Base-by-base conservation (phyloP, 2,888 invertebrate species). In the Notodonta dromedarius region DNA sequence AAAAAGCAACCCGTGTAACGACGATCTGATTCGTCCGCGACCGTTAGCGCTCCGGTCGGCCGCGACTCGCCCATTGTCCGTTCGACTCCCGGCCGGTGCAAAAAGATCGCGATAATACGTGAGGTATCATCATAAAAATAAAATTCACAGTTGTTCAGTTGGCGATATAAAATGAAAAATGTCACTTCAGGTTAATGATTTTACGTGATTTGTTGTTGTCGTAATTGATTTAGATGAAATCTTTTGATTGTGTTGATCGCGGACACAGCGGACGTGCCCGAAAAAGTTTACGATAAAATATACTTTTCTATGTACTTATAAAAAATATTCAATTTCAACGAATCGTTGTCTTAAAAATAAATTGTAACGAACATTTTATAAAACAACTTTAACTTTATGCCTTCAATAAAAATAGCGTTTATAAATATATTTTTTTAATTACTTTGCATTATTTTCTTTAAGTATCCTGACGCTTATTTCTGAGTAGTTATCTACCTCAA, bases 1-100 rank as follows among this genome's bases (percentile, higher is more conserved):
- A 82, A 86, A 82, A 87, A 85, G 78, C 74, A 67, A 61, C 62
- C 75, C 85, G 83, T 84, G 86, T 87, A 90, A 89, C 88, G 85
- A 83, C 85, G 76, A 83, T 83, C 83, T 79, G 83, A 82, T 85
- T 80, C 80, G 76, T 77, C 61, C 75, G 71, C 62, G 73, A 85
- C 89, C 89, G 88, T 87, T 89, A 88, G 78, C 71, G 71, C 68
- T 75, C 61, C 65, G 67, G 70, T 66, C 69, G 70, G 78, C 66
- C 65, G 74, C 78, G 74, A 77, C 73, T 76, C 80, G 75, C 74
- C 80, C 74, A 84, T 83, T 85, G 85, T 86, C 77, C 67, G 82
- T 85, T 87, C 82, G 81, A 82, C 68, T 80, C 83, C 79, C 73
- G 71, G 69, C 64, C 60, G 57, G 58, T 58, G 74, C 73, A 78